Base-by-base conservation (phyloP, 2,797 vertebrate species). In the Ctenopoma kingsleyae region DNA sequence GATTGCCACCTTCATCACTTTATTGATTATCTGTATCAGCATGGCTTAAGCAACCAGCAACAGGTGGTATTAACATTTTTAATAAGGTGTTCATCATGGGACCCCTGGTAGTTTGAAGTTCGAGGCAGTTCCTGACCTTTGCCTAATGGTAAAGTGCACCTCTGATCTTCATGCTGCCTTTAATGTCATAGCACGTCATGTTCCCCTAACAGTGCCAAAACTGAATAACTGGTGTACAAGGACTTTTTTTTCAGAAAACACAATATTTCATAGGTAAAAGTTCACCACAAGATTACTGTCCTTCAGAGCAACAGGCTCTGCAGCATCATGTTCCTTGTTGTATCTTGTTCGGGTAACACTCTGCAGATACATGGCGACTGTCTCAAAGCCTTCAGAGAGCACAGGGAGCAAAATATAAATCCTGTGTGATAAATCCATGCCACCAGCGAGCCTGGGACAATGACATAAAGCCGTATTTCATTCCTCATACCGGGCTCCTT, bases 391-490 rank as follows among this genome's bases (percentile, higher is more conserved):
- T 75, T 63, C 69, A 38, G 55, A 75, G 75, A 80, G 70, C 58
- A 56, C 17, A 1, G 56, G 67, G 65, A 61, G 65, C 72, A 68
- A 74, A 78, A 80, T 83, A 83, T 81, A 83, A 90, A 88, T 87
- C 80, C 77, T 71, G 30, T 41, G 63, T 83, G 88, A 88, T 92
- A 89, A 88, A 91, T 84, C 78, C 78, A 61, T 12, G 76, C 76
- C 72, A 76, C 74, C 82, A 72, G 68, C 50, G 51, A 70, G 82
- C 64, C 66, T 1, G 19, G 54, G 65, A 83, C 57, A 44, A 54
- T 36, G 38, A 72, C 74, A 76, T 66, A 82, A 81, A 86, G 81
- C 84, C 10, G 50, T 83, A 83, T 88, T 87, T 89, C 74, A 83
- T 76, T 68, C 49, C 64, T 77, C 73, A 20, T 49, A 67, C 49